A percentile compares a stretch with the other conserved stretches of the same genome.
These are phyloP conservation scores for Henricia sp. DNA, from an alignment of 53 echinoderm and acorn worm genomes.

Conservation along the genomic window DNA sequence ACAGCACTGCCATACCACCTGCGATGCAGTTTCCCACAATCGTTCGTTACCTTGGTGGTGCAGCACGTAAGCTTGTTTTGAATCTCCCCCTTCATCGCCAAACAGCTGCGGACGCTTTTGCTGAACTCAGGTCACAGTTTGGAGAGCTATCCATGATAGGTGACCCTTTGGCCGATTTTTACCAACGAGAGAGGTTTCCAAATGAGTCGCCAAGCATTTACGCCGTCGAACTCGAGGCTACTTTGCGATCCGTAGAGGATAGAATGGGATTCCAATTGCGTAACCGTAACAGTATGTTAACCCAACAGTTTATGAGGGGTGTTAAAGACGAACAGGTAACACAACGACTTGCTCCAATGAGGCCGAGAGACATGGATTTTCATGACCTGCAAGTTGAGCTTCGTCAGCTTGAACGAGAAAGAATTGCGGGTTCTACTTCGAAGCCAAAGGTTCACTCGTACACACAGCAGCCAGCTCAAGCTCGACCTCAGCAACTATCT, in stretches of 20 bases:
- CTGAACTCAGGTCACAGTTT: constrained; percentile 7
- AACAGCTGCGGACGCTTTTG: constrained; percentile 10
- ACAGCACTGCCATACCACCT: background rate
- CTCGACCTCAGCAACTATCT: background rate
- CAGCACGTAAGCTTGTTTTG: constrained; percentile 17
- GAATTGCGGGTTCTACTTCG: background rate
- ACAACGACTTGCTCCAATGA: constrained; percentile 40
- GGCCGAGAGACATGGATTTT: constrained; percentile 4
- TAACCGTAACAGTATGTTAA: background rate
- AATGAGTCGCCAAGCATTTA: constrained; percentile 38
- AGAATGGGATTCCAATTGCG: background rate
- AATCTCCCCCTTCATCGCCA: constrained; percentile 9
- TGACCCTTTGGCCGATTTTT: constrained; percentile 38
- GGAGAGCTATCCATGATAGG: background rate
- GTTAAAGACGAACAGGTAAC: constrained; percentile 4
- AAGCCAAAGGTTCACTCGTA: background rate
- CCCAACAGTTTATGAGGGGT: too few relatives aligned
- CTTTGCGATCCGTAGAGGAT: background rate
- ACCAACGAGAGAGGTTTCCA: constrained; percentile 15
- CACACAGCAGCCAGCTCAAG: background rate
- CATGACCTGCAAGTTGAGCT: background rate
- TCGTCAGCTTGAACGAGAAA: background rate
- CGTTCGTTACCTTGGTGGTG: background rate
- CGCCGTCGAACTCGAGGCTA: constrained; percentile 33
- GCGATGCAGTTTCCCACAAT: constrained; percentile 8